Conservation (phyloP, 2,113 vertebrate genomes). For the Eira barbara region DNA sequence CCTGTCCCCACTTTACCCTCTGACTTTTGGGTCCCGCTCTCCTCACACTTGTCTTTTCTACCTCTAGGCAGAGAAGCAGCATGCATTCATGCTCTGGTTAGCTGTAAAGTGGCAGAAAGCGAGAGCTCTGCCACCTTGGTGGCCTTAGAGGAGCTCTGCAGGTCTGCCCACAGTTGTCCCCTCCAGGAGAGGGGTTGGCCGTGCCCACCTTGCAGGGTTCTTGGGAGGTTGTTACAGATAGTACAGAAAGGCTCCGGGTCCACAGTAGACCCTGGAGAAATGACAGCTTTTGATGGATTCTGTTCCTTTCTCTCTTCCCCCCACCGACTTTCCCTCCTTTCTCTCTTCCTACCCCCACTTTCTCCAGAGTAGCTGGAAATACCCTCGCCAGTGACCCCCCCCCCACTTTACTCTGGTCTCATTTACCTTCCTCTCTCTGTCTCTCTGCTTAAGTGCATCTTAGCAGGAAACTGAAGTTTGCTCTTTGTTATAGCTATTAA, state of each 20-base stretch:
- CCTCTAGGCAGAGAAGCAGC: neutral
- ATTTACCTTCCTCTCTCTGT: neutral
- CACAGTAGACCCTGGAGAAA: neutral
- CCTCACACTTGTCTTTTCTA: neutral
- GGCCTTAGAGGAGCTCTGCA: neutral
- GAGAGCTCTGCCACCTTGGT: neutral
- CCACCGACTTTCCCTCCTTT: too few species aligned
- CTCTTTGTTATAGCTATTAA: neutral
- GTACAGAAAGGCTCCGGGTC: neutral
- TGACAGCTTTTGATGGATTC: neutral
- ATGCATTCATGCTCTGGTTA: neutral
- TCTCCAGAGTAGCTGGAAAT: neutral
- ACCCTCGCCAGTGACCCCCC: neutral
- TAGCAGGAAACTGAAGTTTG: neutral
- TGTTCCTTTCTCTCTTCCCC: neutral
- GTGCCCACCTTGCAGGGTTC: neutral
- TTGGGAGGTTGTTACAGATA: neutral
- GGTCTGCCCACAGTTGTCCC: neutral
- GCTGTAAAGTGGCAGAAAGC: neutral
- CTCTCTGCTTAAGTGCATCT: neutral
- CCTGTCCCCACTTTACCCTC: neutral
- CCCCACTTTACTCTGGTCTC: rapidly evolving
- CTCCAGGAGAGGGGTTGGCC: neutral
- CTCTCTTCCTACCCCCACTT: neutral
- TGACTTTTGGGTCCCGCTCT: neutral